A percentile compares a stretch with the other conserved stretches of the same genome.
phyloP scores from a whole-genome alignment of 2,888 invertebrate genomes.

The Uloborus plumipes region DNA sequence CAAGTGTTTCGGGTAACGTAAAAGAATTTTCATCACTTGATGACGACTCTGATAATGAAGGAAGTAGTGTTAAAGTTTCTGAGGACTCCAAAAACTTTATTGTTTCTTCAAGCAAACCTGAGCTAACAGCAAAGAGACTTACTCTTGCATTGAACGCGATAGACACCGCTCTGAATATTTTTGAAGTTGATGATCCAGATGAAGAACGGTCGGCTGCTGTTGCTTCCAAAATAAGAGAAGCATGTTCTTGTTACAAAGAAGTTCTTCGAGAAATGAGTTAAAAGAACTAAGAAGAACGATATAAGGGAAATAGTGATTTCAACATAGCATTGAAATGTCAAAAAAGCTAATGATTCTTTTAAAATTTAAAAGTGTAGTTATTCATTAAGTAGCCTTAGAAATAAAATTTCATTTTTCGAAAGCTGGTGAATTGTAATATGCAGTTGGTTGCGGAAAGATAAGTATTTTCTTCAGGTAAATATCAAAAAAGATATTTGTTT shows the following conservation, averaged over 20 bases:
- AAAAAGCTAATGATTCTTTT: too few species aligned
- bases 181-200: conserved; percentile 7
- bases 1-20: background rate
- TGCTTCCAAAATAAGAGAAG: background rate
- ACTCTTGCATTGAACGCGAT: background rate
- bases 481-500: too few species aligned
- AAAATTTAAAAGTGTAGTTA: too few species aligned
- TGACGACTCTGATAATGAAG: conserved; percentile 3
- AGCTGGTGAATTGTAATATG: too few species aligned
- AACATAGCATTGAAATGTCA: too few species aligned
- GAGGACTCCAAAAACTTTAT: too few species aligned
- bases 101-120: background rate
- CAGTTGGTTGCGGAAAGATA: too few species aligned
- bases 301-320: too few species aligned
- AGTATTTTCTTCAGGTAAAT: too few species aligned
- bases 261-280: background rate
- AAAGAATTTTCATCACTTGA: background rate
- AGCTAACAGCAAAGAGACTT: conserved; percentile 10
- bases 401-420: too few species aligned
- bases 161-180: conserved; percentile 7
- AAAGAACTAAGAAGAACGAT: too few species aligned
- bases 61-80: background rate
- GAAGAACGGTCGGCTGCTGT: background rate
- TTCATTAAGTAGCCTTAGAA: too few species aligned
- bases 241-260: background rate